Percentiles rank a stretch among this genome's conserved stretches.
Evolutionary conservation across 2,888 invertebrate genomes (phyloP).

Genomic region (Laspeyria flexula): DNA sequence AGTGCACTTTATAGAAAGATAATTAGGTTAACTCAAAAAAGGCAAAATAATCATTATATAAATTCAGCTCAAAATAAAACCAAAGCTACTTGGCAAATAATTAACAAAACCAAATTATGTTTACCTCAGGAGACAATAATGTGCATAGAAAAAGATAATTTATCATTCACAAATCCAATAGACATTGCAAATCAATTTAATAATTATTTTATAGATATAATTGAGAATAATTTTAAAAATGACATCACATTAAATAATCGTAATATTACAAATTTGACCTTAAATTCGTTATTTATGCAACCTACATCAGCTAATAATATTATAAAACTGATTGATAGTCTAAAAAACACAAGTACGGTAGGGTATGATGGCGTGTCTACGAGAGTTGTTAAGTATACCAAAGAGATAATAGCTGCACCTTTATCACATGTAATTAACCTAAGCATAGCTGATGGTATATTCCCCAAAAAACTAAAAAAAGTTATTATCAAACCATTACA

Average conservation of each 20-base stretch:
- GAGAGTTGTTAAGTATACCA: neutral
- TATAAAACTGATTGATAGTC: neutral
- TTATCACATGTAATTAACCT: neutral
- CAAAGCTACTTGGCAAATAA: neutral
- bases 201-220: neutral
- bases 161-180: neutral
- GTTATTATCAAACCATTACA: neutral
- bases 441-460: neutral
- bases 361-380: constrained; percentile 2
- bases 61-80: neutral
- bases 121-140: neutral
- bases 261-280: neutral
- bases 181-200: constrained; percentile 4
- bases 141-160: neutral
- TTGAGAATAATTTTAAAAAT: neutral
- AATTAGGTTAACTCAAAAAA: constrained; percentile 14
- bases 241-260: neutral
- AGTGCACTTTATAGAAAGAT: constrained; percentile 54
- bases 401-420: neutral
- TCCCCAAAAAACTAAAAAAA: neutral
- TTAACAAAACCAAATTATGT: neutral
- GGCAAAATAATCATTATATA: neutral
- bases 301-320: neutral
- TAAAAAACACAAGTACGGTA: constrained; percentile 4
- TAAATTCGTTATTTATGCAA: neutral